A percentile compares a stretch with the other conserved stretches of the same genome.
These are phyloP conservation scores for Petrocephalus schoutedeni DNA, from an alignment of 2,797 vertebrate species.

Conservation along the genomic window DNA sequence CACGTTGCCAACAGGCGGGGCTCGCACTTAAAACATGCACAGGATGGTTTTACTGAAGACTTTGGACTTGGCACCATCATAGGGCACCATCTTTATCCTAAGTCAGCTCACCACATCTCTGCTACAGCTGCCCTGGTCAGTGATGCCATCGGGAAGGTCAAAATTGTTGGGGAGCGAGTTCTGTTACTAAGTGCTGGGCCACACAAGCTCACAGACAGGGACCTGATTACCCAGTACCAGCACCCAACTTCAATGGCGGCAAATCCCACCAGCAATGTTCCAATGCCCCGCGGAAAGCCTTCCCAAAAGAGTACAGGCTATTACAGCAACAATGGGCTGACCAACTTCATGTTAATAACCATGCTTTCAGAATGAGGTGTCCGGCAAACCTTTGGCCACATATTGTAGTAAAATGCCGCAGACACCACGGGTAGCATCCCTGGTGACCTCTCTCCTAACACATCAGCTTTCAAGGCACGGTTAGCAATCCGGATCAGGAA, in stretches of 20 bases:
- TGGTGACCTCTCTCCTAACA: background rate
- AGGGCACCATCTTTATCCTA: background rate
- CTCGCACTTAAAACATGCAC: background rate
- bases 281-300: background rate
- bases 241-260: background rate
- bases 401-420: background rate
- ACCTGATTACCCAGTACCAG: background rate
- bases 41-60: background rate
- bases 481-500: background rate
- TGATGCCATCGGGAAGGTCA: background rate
- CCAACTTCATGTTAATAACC: background rate
- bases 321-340: background rate
- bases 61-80: too few species aligned
- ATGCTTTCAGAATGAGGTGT: background rate
- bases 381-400: background rate
- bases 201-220: background rate
- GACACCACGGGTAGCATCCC: background rate
- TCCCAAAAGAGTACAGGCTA: background rate
- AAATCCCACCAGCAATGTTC: background rate
- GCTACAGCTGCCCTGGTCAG: background rate
- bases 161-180: background rate
- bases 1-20: background rate
- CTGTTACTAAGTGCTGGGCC: background rate
- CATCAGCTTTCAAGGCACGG: background rate
- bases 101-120: background rate